Percentiles rank a stretch among this genome's conserved stretches.
Conservation (phyloP, 2,888 invertebrate species). For the Cremastinae sp. region DNA sequence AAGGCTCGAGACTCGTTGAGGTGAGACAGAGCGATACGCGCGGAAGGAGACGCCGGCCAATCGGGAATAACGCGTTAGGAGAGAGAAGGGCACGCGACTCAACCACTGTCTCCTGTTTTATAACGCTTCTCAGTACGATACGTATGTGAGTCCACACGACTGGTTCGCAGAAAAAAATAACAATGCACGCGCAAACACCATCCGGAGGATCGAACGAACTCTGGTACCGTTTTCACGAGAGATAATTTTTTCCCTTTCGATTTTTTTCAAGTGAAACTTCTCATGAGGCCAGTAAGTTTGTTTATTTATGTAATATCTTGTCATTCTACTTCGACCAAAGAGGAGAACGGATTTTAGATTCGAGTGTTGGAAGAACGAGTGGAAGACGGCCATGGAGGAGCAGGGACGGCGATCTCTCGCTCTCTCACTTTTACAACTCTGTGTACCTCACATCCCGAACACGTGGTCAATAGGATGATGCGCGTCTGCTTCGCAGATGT, state of each 20-base stretch:
- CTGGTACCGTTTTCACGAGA: slow-evolving; percentile 54
- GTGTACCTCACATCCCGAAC: background rate
- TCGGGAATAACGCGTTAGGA: background rate
- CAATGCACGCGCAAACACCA: slow-evolving; percentile 18
- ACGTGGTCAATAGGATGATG: background rate
- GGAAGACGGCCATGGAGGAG: too few species aligned
- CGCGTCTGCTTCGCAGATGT: slow-evolving; percentile 30
- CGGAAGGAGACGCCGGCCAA: slow-evolving; percentile 24
- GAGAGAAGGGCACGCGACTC: slow-evolving; percentile 42
- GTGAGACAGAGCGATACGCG: slow-evolving; percentile 14
- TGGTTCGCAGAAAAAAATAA: background rate
- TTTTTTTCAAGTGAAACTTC: too few species aligned
- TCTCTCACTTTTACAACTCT: slow-evolving; percentile 13
- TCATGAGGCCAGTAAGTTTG: too few species aligned
- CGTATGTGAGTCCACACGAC: background rate
- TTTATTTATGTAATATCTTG: too few species aligned
- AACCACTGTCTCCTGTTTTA: slow-evolving; percentile 50
- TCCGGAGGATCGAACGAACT: slow-evolving; percentile 56
- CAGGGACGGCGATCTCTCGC: background rate
- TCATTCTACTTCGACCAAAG: too few species aligned
- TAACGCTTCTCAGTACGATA: background rate
- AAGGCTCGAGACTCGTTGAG: too few species aligned
- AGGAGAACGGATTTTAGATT: too few species aligned
- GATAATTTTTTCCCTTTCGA: slow-evolving; percentile 1
- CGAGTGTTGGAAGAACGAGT: too few species aligned